These are phyloP conservation scores for Mormyrops boulengeri DNA, from an alignment of 2,797 vertebrate species.

Conservation along the genomic window DNA sequence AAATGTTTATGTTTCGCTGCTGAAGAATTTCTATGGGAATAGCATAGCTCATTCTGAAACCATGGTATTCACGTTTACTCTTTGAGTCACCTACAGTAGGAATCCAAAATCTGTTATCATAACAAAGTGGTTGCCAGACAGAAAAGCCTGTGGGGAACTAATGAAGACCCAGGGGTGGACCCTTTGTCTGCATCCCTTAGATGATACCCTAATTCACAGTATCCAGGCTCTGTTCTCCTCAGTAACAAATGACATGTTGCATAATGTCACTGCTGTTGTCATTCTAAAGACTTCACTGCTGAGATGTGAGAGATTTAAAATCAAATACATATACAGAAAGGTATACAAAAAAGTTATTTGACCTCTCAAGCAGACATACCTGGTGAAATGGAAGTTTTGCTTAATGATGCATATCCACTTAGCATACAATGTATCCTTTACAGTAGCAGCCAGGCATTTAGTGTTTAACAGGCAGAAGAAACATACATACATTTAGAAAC, in stretches of 20 bases:
- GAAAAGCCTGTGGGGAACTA: conserved; percentile 39
- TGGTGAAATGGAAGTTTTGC: not conserved
- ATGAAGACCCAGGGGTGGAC: conserved; percentile 31
- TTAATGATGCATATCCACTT: not conserved
- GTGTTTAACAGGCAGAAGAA: not conserved
- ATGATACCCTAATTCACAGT: conserved; percentile 43
- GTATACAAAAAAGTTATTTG: not conserved
- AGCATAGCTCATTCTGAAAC: not conserved
- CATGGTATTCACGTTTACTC: conserved; percentile 31
- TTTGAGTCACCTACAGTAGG: conserved; percentile 30
- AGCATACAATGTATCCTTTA: not conserved
- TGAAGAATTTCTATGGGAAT: not conserved
- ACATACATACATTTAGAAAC: not conserved
- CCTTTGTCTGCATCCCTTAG: conserved; percentile 42
- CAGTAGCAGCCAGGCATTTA: not conserved
- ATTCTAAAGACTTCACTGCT: conserved; percentile 21
- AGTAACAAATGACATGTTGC: conserved; percentile 33
- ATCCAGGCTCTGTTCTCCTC: conserved; percentile 53
- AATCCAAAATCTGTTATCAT: not conserved
- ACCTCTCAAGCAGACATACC: not conserved
- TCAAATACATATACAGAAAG: not conserved
- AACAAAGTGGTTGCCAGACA: conserved; percentile 24
- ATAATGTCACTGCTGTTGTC: conserved; percentile 32
- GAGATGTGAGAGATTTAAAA: not conserved
- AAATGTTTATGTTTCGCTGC: not conserved